Base-by-base conservation (phyloP, 2,888 invertebrate species). In the Drosophila anomelani region DNA sequence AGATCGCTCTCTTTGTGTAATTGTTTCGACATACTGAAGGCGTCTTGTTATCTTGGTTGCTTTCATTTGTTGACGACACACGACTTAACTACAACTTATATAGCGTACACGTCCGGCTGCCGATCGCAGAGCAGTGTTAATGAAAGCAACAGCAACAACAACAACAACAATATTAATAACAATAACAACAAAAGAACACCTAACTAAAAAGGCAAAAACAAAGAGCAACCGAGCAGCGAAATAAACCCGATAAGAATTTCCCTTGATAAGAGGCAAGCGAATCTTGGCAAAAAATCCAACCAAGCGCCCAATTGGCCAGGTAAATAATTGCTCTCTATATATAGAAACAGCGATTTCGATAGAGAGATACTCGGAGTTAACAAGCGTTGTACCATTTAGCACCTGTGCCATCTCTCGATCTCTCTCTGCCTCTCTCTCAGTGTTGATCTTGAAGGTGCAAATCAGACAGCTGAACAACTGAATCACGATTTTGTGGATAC, bases 61-160 rank as follows among this genome's bases (percentile, higher is more conserved):
- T 49, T 64, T 64, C 49, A 34, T 56, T 72, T 72, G 64, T 64
- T 72, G 57, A 72, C 72, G 47, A 58, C 57, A 58, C 57, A 58
- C 57, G 53, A 56, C 56, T 71, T 63, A 63, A 63, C 71, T 51
- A 56, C 62, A 56, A 62, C 43, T 44, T 68, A 36, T 51, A 51
- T 51, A 47, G 61, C 53, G 53, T 53, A 53, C 38, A 34, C 55
- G 66, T 66, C 67, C 55, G 67, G 64, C 44, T 41, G 54, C 34
- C 61, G 36, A 36, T 61, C 64, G 53, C n/a, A 23, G 64, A 4
- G 10, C 29, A 54, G 54, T 69, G 39, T 47, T 67, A 56, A 67
- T 68, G 36, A 67, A 38, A 23, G 36, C 68, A 51, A 64, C 20
- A 29, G 32, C n/a, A 47, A 34, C 13, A 38, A 20, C 68, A 51